Evolutionary conservation across 2,888 invertebrate species (phyloP).

Genomic region (Acleris literana): DNA sequence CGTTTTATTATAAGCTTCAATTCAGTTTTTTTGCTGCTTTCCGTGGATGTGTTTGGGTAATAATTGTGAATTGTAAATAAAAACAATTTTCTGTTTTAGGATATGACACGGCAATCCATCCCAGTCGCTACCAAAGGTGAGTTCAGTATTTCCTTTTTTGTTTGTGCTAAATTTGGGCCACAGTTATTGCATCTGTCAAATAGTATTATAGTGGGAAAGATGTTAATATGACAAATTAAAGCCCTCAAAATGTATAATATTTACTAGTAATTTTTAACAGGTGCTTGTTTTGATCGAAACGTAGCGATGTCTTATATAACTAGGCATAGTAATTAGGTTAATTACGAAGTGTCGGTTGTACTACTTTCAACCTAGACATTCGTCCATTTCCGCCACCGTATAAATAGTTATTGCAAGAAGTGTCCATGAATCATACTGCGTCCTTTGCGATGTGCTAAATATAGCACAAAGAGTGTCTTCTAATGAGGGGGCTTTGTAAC

Average conservation of each 20-base stretch:
- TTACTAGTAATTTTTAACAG: too few relatives aligned
- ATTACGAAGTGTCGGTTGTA: too few relatives aligned
- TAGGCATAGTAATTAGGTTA: too few relatives aligned
- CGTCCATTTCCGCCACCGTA: not conserved
- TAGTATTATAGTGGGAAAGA: too few relatives aligned
- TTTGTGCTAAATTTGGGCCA: not conserved
- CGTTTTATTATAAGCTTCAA: constrained; percentile 15
- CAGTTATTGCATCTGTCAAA: too few relatives aligned
- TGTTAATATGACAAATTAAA: too few relatives aligned
- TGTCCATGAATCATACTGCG: constrained; percentile 56
- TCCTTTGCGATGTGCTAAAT: constrained; percentile 26
- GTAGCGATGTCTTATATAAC: too few relatives aligned
- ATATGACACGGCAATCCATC: constrained; percentile 82
- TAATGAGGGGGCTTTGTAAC: constrained; percentile 24
- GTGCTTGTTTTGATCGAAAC: too few relatives aligned
- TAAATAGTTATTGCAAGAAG: constrained; percentile 24
- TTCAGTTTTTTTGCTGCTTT: constrained; percentile 41
- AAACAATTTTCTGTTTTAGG: constrained; percentile 72
- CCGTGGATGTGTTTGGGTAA: constrained; percentile 33
- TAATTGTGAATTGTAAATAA: constrained; percentile 52
- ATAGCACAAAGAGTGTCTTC: constrained; percentile 33
- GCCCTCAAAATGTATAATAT: too few relatives aligned
- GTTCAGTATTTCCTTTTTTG: constrained; percentile 43
- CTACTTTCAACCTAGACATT: too few relatives aligned
- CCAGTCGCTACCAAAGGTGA: constrained; percentile 81